Evolutionary conservation across 2,888 invertebrate genomes (phyloP).

Genomic region (Phengaris alcon): DNA sequence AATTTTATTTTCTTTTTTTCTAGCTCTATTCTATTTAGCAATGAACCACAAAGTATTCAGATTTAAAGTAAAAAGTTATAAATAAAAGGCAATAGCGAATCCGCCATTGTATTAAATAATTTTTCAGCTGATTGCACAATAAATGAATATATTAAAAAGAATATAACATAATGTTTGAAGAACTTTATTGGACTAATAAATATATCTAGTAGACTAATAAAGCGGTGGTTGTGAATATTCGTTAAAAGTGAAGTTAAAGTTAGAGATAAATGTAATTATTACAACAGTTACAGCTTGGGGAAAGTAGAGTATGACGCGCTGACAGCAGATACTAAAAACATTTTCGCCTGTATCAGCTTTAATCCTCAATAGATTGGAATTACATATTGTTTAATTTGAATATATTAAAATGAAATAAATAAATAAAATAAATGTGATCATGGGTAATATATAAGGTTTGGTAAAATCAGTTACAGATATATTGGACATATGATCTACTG

Average conservation of each 20-base stretch:
- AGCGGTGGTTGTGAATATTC: not conserved
- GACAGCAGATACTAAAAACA: no score
- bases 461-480: no score
- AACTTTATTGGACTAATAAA: not conserved
- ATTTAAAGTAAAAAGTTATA: not conserved
- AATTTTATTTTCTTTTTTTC: not conserved
- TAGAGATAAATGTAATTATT: no score
- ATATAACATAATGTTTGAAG: conserved; percentile 1
- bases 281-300: no score
- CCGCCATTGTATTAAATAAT: not conserved
- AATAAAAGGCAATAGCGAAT: not conserved
- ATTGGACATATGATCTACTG: no score
- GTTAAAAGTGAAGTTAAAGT: not conserved
- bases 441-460: no score
- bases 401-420: no score
- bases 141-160: conserved; percentile 12
- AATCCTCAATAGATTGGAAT: no score
- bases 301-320: no score
- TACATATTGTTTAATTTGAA: no score
- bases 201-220: not conserved
- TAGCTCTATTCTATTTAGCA: not conserved
- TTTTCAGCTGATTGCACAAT: not conserved
- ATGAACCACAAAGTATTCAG: not conserved
- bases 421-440: no score
- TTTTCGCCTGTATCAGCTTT: no score